Percentiles rank a stretch among this genome's conserved stretches.
phyloP scores from a whole-genome alignment of 1,140 invertebrate species.

The Drosophila parabipectinata region DNA sequence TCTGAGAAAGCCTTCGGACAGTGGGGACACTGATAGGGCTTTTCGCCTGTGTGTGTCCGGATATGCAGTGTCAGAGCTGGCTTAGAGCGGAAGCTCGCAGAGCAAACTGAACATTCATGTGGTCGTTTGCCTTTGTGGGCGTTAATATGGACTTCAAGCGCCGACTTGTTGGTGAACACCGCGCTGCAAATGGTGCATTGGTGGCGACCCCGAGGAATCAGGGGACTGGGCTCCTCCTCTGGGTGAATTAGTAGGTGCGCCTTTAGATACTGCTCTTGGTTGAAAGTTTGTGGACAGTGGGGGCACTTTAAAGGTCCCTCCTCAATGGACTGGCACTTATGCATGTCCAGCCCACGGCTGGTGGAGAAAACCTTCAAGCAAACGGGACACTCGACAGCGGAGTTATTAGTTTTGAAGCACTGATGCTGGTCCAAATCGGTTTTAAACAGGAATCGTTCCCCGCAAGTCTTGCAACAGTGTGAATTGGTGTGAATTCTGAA shows the following conservation, averaged over 20 bases:
- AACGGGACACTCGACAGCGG: conserved; percentile 9
- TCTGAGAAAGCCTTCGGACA: conserved; percentile 23
- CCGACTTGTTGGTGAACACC: conserved; percentile 15
- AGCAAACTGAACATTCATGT: conserved; percentile 10
- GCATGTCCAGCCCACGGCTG: not conserved
- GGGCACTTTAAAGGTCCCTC: conserved; percentile 14
- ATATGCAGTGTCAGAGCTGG: conserved; percentile 10
- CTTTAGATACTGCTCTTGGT: conserved; percentile 4
- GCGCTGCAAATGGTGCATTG: conserved; percentile 6
- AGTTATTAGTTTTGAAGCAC: conserved; percentile 1
- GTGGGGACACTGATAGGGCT: conserved; percentile 28
- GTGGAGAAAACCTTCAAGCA: conserved; percentile 29
- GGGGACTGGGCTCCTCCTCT: not conserved
- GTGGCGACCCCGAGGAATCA: conserved; percentile 13
- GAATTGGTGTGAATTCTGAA: conserved; percentile 15
- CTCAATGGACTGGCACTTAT: conserved; percentile 16
- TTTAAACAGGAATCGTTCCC: conserved; percentile 16
- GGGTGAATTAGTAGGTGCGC: conserved; percentile 23
- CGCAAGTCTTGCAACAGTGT: conserved; percentile 9
- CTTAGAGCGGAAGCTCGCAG: conserved; percentile 19
- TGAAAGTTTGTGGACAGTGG: conserved; percentile 19
- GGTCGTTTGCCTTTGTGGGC: conserved; percentile 15
- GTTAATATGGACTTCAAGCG: conserved; percentile 8
- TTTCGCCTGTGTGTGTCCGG: conserved; percentile 29
- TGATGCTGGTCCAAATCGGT: conserved; percentile 21